Percentiles rank a stretch among this genome's conserved stretches.
phyloP scores from a whole-genome alignment of 2,797 vertebrate species.

The Thamnophis elegans region DNA sequence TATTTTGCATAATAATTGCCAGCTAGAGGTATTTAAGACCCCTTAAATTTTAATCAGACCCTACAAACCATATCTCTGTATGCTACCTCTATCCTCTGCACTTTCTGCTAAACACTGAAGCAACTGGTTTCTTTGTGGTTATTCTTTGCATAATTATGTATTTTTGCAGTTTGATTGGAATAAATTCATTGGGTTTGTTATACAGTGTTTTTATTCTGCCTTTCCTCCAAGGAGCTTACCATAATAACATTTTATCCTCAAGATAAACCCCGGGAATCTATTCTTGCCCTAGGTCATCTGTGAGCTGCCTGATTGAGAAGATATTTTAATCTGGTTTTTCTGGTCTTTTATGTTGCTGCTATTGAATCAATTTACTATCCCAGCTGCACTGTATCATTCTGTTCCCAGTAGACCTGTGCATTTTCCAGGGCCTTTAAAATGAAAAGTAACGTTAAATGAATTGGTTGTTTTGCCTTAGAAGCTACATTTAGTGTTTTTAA shows the following conservation, averaged over 20 bases:
- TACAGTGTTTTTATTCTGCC: background rate
- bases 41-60: conserved; percentile 53
- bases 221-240: background rate
- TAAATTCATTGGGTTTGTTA: background rate
- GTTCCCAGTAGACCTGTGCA: background rate
- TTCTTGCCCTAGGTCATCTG: background rate
- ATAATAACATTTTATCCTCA: background rate
- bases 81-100: background rate
- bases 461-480: background rate
- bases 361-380: background rate
- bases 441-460: background rate
- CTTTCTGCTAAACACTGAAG: background rate
- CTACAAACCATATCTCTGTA: too few species aligned
- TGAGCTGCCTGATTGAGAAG: background rate
- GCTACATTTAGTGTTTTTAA: background rate
- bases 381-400: background rate
- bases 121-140: background rate
- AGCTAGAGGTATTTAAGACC: conserved; percentile 54
- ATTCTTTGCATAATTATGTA: background rate
- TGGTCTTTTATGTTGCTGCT: background rate
- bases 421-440: background rate
- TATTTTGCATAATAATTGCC: conserved; percentile 47
- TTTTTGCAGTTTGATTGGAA: background rate
- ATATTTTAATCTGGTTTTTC: background rate
- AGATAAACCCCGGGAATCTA: background rate